These are phyloP conservation scores for Danaus chrysippus DNA, from an alignment of 2,888 invertebrate genomes.

Conservation along the genomic window DNA sequence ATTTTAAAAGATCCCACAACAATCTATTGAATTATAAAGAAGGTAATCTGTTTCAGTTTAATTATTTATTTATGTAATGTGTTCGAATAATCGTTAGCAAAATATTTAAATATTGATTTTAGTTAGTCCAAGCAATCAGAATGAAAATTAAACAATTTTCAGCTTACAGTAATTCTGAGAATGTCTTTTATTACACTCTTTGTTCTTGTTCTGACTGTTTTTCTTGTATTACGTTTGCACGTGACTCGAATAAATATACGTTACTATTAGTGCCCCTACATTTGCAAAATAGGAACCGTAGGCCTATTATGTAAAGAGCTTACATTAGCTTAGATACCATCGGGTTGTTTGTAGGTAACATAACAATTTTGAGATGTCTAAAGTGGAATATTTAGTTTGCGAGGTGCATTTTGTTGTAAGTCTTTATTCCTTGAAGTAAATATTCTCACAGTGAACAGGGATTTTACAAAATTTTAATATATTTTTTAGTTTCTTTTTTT, in stretches of 20 bases:
- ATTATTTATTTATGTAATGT: too few species aligned
- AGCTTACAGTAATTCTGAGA: slow-evolving; percentile 38
- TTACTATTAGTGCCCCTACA: slow-evolving; percentile 32
- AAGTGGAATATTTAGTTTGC: slow-evolving; percentile 8
- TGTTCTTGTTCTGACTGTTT: slow-evolving; percentile 63
- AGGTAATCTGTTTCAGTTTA: not conserved
- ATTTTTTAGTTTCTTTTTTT: too few species aligned
- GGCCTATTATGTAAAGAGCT: slow-evolving; percentile 32
- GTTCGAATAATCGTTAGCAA: too few species aligned
- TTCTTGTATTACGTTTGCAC: slow-evolving; percentile 63
- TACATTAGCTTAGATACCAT: slow-evolving; percentile 30
- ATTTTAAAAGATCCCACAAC: not conserved
- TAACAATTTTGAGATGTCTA: slow-evolving; percentile 20
- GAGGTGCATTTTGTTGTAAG: too few species aligned
- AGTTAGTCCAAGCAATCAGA: not conserved
- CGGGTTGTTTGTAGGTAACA: slow-evolving; percentile 25
- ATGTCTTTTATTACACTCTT: slow-evolving; percentile 48
- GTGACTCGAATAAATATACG: slow-evolving; percentile 52
- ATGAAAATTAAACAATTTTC: not conserved
- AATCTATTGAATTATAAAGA: not conserved
- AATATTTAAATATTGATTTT: too few species aligned
- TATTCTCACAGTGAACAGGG: too few species aligned
- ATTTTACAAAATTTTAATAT: too few species aligned
- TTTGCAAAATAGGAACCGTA: slow-evolving; percentile 32
- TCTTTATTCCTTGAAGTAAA: too few species aligned